A percentile compares a stretch with the other conserved stretches of the same genome.
These are phyloP conservation scores for Saccopteryx leptura DNA, from an alignment of 2,113 vertebrate species.

Conservation along the genomic window DNA sequence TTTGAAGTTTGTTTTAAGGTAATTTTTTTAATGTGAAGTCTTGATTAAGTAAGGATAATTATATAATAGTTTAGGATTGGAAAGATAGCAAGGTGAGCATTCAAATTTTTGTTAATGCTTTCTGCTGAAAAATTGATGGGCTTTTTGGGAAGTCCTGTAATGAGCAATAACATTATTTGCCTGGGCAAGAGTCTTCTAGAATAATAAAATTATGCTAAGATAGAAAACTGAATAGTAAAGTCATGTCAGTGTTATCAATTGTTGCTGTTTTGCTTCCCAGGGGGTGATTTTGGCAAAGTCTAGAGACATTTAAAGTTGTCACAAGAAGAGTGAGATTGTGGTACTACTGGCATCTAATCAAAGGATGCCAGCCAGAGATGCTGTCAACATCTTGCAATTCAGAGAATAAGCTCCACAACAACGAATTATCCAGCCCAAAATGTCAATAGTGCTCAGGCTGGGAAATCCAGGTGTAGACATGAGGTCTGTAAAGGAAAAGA, in stretches of 20 bases:
- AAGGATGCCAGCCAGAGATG: not conserved
- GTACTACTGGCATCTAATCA: not conserved
- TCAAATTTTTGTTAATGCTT: slow-evolving; percentile 22
- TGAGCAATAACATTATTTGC: not conserved
- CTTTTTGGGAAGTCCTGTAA: not conserved
- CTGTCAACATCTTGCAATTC: not conserved
- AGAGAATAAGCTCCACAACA: not conserved
- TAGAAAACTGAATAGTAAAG: slow-evolving; percentile 26
- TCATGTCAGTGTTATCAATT: not conserved
- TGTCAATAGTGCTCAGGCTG: not conserved
- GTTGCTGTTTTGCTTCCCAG: not conserved
- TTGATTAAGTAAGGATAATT: slow-evolving; percentile 29
- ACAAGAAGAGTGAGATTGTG: not conserved
- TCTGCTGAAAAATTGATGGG: not conserved
- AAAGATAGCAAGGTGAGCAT: not conserved
- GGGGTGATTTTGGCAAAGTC: not conserved
- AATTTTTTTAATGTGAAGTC: not conserved
- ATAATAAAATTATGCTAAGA: not conserved
- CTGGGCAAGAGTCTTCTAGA: not conserved
- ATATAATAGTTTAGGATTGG: not conserved
- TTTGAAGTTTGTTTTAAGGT: slow-evolving; percentile 30
- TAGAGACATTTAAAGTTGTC: not conserved
- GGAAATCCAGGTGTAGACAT: not conserved
- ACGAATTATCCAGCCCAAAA: not conserved
- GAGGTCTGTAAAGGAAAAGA: not conserved